A percentile compares a stretch with the other conserved stretches of the same genome.
These are phyloP conservation scores for Corbicula japonica DNA, from an alignment of 2,888 invertebrate genomes.

Conservation along the genomic window DNA sequence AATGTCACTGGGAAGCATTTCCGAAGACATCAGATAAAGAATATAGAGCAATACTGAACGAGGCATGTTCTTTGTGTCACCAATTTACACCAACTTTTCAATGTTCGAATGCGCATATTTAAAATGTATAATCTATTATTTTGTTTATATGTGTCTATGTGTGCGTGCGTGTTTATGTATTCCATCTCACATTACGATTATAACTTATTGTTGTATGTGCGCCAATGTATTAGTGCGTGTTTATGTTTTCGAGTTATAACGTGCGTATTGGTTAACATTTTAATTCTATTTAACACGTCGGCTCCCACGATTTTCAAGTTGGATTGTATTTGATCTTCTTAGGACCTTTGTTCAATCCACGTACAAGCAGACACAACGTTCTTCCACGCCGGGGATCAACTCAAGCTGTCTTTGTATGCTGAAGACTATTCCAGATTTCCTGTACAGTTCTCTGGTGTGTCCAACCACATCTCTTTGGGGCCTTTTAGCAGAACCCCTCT, in stretches of 20 bases:
- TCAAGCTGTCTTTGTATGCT: constrained; percentile 46
- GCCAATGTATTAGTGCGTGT: no score
- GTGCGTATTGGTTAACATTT: no score
- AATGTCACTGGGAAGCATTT: constrained; percentile 50
- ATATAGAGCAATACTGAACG: constrained; percentile 25
- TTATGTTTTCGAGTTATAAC: no score
- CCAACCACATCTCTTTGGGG: constrained; percentile 39
- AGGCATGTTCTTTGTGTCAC: constrained; percentile 18
- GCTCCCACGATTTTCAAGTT: no score
- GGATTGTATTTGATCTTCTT: constrained; percentile 5
- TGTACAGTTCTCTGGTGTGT: constrained; percentile 32
- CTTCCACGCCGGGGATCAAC: constrained; percentile 5
- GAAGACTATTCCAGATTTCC: constrained; percentile 50
- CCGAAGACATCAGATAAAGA: constrained; percentile 11
- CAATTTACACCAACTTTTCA: background rate
- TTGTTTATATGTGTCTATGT: no score
- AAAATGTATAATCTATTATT: no score
- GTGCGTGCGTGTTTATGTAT: no score
- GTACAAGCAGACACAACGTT: constrained; percentile 10
- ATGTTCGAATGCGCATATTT: no score
- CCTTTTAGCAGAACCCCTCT: constrained; percentile 55
- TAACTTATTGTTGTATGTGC: no score
- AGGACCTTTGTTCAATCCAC: constrained; percentile 49
- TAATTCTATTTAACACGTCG: no score
- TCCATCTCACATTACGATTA: background rate